phyloP scores from a whole-genome alignment of 2,113 vertebrate genomes.

The Phocoena phocoena region DNA sequence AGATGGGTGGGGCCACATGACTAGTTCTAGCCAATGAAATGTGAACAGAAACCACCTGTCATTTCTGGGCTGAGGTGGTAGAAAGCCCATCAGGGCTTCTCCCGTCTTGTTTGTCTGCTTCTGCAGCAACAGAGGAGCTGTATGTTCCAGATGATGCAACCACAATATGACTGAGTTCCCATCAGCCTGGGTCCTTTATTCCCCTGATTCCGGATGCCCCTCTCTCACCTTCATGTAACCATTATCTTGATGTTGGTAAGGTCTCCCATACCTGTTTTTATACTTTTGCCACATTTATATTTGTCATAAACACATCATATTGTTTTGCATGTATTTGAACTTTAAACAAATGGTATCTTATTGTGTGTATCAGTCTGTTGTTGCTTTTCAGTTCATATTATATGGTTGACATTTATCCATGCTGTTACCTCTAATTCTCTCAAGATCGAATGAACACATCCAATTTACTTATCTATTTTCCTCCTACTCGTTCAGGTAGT shows the following conservation, averaged over 20 bases:
- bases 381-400: background rate
- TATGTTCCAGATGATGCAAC: background rate
- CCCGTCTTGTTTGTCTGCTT: background rate
- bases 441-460: background rate
- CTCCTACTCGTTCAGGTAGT: background rate
- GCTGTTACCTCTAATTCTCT: background rate
- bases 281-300: background rate
- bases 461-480: background rate
- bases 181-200: background rate
- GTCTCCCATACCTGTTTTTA: background rate
- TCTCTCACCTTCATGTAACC: background rate
- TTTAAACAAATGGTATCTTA: slow-evolving; percentile 5
- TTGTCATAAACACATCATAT: background rate
- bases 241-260: background rate
- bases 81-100: background rate
- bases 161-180: background rate
- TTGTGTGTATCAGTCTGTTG: background rate
- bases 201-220: background rate
- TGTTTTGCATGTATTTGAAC: background rate
- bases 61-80: background rate
- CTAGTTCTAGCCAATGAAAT: background rate
- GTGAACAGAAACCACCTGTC: background rate
- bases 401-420: background rate
- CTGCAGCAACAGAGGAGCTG: background rate
- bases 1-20: background rate